These are phyloP conservation scores for Helogale parvula DNA, from an alignment of 2,113 vertebrate genomes.

Conservation along the genomic window DNA sequence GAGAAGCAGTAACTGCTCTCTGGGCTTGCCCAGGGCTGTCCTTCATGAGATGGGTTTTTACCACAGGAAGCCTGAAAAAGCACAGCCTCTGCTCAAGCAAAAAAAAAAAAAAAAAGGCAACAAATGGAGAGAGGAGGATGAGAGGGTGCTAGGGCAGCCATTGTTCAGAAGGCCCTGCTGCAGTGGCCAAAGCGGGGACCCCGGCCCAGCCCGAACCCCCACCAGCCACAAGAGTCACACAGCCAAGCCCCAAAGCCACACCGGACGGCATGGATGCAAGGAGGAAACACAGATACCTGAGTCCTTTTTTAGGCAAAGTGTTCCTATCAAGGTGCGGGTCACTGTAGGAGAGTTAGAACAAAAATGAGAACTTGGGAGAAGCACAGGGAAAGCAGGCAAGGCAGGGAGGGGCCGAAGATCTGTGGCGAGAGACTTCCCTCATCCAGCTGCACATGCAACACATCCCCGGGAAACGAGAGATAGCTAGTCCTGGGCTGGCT, in stretches of 20 bases:
- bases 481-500: slow-evolving; percentile 47
- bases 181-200: slow-evolving; percentile 80
- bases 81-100: slow-evolving; percentile 80
- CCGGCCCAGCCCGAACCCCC: slow-evolving; percentile 56
- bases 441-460: slow-evolving; percentile 80
- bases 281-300: slow-evolving; percentile 93
- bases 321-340: slow-evolving; percentile 98
- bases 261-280: slow-evolving; percentile 80
- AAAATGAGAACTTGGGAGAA: slow-evolving; percentile 92
- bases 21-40: slow-evolving; percentile 42
- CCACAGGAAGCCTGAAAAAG: slow-evolving; percentile 77
- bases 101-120: slow-evolving; percentile 58
- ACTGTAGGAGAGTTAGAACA: slow-evolving; percentile 94
- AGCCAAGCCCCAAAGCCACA: slow-evolving; percentile 85
- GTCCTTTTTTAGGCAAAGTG: slow-evolving; percentile 99
- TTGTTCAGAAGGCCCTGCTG: slow-evolving; percentile 65
- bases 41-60: slow-evolving; percentile 48
- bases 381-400: slow-evolving; percentile 52
- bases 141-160: neutral
- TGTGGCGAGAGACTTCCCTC: slow-evolving; percentile 65
- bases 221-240: slow-evolving; percentile 80
- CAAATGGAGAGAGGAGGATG: slow-evolving; percentile 66
- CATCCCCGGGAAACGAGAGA: neutral
- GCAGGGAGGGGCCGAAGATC: slow-evolving; percentile 46
- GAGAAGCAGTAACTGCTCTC: slow-evolving; percentile 60